These are phyloP conservation scores for Dermolepida albohirtum DNA, from an alignment of 2,888 invertebrate species.

Conservation along the genomic window DNA sequence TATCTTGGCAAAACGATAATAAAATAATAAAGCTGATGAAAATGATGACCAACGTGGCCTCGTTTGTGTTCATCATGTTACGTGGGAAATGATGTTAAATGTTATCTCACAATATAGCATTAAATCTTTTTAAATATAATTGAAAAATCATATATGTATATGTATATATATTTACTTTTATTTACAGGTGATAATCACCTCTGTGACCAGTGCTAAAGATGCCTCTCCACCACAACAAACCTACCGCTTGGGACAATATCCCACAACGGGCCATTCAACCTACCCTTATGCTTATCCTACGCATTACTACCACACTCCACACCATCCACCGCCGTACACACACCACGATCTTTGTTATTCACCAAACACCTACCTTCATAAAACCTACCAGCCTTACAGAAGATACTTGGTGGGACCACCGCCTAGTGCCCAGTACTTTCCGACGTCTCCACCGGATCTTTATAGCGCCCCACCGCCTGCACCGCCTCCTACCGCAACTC, in stretches of 20 bases:
- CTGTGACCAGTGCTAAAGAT: conserved; percentile 62
- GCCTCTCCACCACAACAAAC: conserved; percentile 64
- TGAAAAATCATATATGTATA: too few relatives aligned
- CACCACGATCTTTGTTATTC: conserved; percentile 69
- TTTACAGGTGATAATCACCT: conserved; percentile 63
- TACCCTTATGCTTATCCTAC: conserved; percentile 61
- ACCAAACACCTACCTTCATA: conserved; percentile 61
- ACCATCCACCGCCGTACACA: conserved; percentile 58
- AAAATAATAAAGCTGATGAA: too few relatives aligned
- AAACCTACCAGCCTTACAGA: conserved; percentile 59
- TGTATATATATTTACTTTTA: not conserved
- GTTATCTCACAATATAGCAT: too few relatives aligned
- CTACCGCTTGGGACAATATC: conserved; percentile 66
- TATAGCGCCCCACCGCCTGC: conserved; percentile 64
- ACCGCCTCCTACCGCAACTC: conserved; percentile 59
- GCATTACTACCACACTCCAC: conserved; percentile 67
- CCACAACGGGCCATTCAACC: conserved; percentile 58
- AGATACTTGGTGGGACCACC: conserved; percentile 56
- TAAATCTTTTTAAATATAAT: too few relatives aligned
- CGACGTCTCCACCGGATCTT: conserved; percentile 67
- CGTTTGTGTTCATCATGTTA: too few relatives aligned
- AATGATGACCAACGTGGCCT: too few relatives aligned
- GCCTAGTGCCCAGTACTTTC: conserved; percentile 66
- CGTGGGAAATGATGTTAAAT: too few relatives aligned
- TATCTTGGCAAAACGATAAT: too few relatives aligned